Conservation (phyloP, 2,113 vertebrate genomes). For the Myotis yumanensis region DNA sequence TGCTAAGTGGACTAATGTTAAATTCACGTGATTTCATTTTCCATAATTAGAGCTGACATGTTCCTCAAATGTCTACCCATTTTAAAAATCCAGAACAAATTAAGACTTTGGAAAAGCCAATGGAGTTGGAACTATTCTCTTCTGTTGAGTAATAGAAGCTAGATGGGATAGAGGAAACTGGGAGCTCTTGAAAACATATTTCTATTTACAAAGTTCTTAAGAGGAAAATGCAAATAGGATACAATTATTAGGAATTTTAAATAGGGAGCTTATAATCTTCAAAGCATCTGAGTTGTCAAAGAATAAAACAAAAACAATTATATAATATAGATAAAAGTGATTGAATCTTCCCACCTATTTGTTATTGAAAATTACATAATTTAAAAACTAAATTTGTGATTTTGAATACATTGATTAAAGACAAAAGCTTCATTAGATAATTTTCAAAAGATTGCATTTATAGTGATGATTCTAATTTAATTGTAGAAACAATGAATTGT, state of each 20-base stretch:
- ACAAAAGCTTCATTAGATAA: neutral
- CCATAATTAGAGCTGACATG: neutral
- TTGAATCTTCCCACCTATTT: neutral
- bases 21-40: neutral
- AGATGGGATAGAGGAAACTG: neutral
- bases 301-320: neutral
- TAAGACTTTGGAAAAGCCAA: neutral
- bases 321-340: neutral
- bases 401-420: neutral
- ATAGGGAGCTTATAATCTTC: neutral
- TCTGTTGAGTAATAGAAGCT: neutral
- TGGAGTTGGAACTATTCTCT: neutral
- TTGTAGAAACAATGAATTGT: neutral
- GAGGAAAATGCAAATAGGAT: constrained; percentile 9
- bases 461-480: neutral
- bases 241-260: neutral
- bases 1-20: neutral
- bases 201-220: neutral
- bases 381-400: neutral
- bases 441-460: neutral
- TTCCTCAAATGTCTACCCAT: neutral
- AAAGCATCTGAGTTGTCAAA: neutral
- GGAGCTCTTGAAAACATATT: neutral
- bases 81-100: constrained; percentile 15
- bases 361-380: neutral